Conservation (phyloP, 2,113 vertebrate species). For the Felis catus region F.catus_Fca126_mat1.0 CM031413.1:2354001-2354500, state of each 20-base stretch:
- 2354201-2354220: not conserved
- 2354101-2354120: not conserved
- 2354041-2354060: too few relatives aligned
- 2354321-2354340: too few relatives aligned
- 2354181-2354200: not conserved
- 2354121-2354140: not conserved
- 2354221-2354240: not conserved
- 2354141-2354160: not conserved
- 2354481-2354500: not conserved
- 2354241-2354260: not conserved
- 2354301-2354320: too few relatives aligned
- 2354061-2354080: not conserved
- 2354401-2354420: not conserved
- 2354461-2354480: slow-evolving; percentile 20
- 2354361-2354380: slow-evolving; percentile 24
- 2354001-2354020: not conserved
- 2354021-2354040: not conserved
- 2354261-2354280: not conserved
- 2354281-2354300: not conserved
- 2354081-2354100: rapidly evolving
- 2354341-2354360: not conserved
- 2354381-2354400: too few relatives aligned
- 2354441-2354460: not conserved
- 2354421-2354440: not conserved
- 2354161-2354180: not conserved